Base-by-base conservation (phyloP, 1,140 invertebrate genomes). In the Trinorchestia longiramus region DNA sequence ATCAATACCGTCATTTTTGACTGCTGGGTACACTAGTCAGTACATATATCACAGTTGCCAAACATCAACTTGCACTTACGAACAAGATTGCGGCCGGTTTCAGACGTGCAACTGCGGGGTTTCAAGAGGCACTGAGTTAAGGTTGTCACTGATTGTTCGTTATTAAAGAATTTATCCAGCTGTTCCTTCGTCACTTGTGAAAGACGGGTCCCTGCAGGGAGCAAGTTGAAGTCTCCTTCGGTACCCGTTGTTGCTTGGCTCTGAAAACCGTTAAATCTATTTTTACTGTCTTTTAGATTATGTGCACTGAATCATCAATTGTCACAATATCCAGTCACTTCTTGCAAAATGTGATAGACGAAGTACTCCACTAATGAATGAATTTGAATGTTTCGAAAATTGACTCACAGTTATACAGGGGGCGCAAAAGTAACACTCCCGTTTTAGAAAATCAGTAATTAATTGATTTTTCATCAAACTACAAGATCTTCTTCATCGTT, bases 181-280 rank as follows among this genome's bases (percentile, higher is more conserved):
- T 94, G 92, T 1, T 43, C 92, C 41, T 6, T 8, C 8, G 92
- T 47, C 8, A 94, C 43, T 36, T 94, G 41, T 0, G 43, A 47
- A 1, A 94, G 44, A 0, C 44, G 6, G 19, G 92, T 94, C 11
- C 92, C 92, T 11, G 92, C 43, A n/a, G 92, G 92, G 41, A 94
- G 92, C 36, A 94, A 43, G 92, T 94, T 94, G 92, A 47, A 94
- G 92, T 94, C 92, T 4, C 92, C 92, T 77, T 11, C 11, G 62
- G 62, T 23, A 3, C 62, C 62, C 28, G 62, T 23, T 28, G 62
- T 28, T 3, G 62, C 8, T 36, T 77, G 62, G 28, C 28, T 77
- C 62, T 77, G 62, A 36, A 36, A 23, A 77, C 8, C 62, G 28
- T 3, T 77, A 28, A 77, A 77, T 15, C 28, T 77, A 15, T 23